Evolutionary conservation across 2,888 invertebrate species (phyloP).

Genomic region (Entomobrya multifasciata): DNA sequence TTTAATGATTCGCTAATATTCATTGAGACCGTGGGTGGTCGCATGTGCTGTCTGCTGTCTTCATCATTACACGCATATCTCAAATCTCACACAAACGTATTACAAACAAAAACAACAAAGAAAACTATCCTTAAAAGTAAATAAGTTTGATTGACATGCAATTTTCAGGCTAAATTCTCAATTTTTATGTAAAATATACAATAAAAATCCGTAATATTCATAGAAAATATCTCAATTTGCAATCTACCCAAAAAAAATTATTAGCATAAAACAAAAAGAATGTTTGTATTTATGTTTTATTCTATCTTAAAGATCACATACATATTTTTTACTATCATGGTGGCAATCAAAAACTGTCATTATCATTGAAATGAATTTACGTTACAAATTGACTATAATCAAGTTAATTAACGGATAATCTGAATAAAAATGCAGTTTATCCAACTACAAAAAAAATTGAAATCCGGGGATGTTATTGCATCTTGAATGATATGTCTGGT

Average conservation of each 20-base stretch:
- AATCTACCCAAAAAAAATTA: conserved; percentile 41
- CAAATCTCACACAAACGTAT: background rate
- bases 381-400: conserved; percentile 58
- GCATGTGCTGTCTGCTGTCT: background rate
- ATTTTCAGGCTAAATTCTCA: conserved; percentile 50
- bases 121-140: conserved; percentile 41
- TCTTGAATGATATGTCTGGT: no score
- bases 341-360: conserved; percentile 64
- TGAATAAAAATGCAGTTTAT: conserved; percentile 9
- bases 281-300: background rate
- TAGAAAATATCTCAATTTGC: conserved; percentile 55
- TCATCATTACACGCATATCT: conserved; percentile 49
- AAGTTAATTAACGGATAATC: conserved; percentile 59
- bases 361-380: conserved; percentile 61
- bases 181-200: conserved; percentile 62
- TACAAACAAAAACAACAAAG: conserved; percentile 5
- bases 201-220: conserved; percentile 54
- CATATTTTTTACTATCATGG: conserved; percentile 59
- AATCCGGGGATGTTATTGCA: no score
- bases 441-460: no score
- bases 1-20: conserved; percentile 69
- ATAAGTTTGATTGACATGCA: conserved; percentile 64
- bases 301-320: background rate
- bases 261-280: background rate
- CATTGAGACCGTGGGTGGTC: conserved; percentile 65